Evolutionary conservation across 2,888 invertebrate genomes (phyloP), one percentile per base, ranked within the genome.

Genomic region (Boloria selene): DNA sequence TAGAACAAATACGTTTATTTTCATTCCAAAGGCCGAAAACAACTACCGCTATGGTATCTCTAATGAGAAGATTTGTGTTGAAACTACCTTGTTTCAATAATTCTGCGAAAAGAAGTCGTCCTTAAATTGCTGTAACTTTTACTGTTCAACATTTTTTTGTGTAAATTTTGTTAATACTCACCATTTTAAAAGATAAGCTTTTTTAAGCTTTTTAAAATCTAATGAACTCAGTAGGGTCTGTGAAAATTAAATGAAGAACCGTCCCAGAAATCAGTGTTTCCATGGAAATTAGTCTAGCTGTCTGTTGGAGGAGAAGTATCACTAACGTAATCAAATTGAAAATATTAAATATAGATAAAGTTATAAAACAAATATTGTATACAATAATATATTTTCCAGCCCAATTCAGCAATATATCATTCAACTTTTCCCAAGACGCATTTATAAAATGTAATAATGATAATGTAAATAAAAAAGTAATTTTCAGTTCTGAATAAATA

Each of bases 1-100:
- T 53, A n/a, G 56, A 61, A 66, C 58, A 56, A 65, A 65, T 65
- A 52, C 47, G 47, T 61, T 51, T 61, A 44, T 61, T 62, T 62
- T 66, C 47, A 18, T 58, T 52, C 16, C 52, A 16, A 18, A 52
- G 45, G 38, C 61, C 55, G 44, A 61, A 62, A 58, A 55, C 55
- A 42, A 38, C 51, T 38, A 52, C 47, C 52, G 38, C 4, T n/a
- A 14, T 38, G 55, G 10, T 54, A 38, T 55, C 42, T 65, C 55
- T 56, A 61, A 62, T 56, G 45, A 58, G 17, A 38, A 22, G 7
- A 26, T 45, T 59, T 50, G 17, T 59, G 31, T 49, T 17, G 50
- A 17, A 59, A 49, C 31, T n/a, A 59, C 31, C n/a, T 59, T 50
- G 47, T 6, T 59, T 56, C 22, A 18, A 44, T 45, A 45, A 44